Base-by-base conservation (phyloP, 2,797 vertebrate species). In the Sparus aurata region DNA sequence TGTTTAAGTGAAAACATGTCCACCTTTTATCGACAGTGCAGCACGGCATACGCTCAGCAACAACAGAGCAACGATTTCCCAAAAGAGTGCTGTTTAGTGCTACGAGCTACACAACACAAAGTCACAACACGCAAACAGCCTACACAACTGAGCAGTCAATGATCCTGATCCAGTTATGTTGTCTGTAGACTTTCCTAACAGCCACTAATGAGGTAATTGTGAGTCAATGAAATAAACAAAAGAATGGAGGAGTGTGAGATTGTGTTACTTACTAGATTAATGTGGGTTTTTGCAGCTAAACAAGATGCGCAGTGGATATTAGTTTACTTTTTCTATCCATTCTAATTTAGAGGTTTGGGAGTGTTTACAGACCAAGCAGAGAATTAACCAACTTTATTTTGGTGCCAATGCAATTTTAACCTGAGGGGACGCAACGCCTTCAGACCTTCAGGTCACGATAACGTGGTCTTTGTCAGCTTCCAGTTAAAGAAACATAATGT, bases 1-100 rank as follows among this genome's bases (percentile, higher is more conserved):
- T 38, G 69, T 77, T 70, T 64, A 64, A 73, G 60, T n/a, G 50
- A 60, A 77, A 75, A 73, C 54, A 45, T 16, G 49, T 63, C 38
- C 27, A 70, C 58, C 73, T 69, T 64, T 64, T 22, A 62, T 75
- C 49, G 10, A 27, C 45, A 70, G 60, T 60, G 47, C 34, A 70
- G 47, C 20, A 27, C 20, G 3, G 15, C 2, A 25, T 62, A 47
- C 18, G 3, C 65, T 69, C 20, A 23, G 38, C 16, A 49, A 65
- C 60, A 75, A 52, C 22, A 68, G 60, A 12, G 23, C 47, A 23
- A 41, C 34, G 0, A 77, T 73, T 60, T 74, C 67, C 68, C 67
- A 45, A 30, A 59, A 12, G n/a, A 52, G 34, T 41, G 17, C 12
- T 6, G 63, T 60, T 49, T 30, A 25, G 30, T 1, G 2, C 27